Evolutionary conservation across 2,888 invertebrate genomes (phyloP).

Genomic region (Sabatieria punctata): DNA sequence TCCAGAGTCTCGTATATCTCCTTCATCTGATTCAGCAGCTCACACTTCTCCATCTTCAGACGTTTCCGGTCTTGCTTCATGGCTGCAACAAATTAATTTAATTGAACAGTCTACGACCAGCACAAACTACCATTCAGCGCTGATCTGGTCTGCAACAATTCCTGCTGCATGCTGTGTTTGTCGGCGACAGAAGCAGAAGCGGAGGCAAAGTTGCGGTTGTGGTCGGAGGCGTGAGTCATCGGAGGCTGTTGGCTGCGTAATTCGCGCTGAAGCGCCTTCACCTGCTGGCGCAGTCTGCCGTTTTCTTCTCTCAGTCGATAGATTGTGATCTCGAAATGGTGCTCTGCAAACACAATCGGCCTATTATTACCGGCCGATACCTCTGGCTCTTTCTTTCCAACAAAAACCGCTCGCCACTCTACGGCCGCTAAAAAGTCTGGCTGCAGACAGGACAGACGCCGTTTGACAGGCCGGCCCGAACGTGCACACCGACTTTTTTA

Average conservation of each 20-base stretch:
- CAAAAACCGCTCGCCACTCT: constrained; percentile 3
- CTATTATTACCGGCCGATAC: too few relatives aligned
- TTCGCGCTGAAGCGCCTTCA: constrained; percentile 27
- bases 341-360: constrained; percentile 8
- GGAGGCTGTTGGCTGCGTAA: too few relatives aligned
- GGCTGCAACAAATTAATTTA: constrained; percentile 36
- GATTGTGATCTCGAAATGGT: constrained; percentile 19
- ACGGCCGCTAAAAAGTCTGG: too few relatives aligned
- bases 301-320: constrained; percentile 25
- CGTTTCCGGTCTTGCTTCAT: constrained; percentile 74
- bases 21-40: constrained; percentile 79
- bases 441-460: too few relatives aligned
- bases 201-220: background rate
- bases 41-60: constrained; percentile 78
- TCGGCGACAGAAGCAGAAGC: background rate
- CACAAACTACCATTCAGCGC: constrained; percentile 44
- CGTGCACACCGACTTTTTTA: too few relatives aligned
- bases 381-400: constrained; percentile 3
- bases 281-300: constrained; percentile 27
- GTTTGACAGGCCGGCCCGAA: too few relatives aligned
- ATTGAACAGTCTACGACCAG: constrained; percentile 3
- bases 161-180: constrained; percentile 47
- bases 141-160: constrained; percentile 58
- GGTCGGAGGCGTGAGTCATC: too few relatives aligned
- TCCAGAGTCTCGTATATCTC: constrained; percentile 79